A percentile compares a stretch with the other conserved stretches of the same genome.
phyloP scores from a whole-genome alignment of 2,888 invertebrate genomes.

The Acheta domesticus region DNA sequence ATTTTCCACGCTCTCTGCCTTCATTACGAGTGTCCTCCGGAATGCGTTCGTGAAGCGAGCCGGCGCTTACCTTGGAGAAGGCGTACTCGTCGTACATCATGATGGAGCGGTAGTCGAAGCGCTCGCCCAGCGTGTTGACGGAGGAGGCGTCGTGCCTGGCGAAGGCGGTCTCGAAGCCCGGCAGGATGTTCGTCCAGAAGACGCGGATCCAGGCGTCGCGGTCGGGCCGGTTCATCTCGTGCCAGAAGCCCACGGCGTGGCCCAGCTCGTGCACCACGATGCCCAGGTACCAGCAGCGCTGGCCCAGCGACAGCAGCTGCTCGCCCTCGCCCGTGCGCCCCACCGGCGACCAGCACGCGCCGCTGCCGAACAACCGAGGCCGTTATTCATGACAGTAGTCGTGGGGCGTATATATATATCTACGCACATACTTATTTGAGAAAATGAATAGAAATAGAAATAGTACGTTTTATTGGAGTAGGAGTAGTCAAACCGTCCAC shows the following conservation, averaged over 20 bases:
- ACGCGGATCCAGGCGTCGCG: slow-evolving; percentile 48
- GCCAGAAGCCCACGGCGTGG: slow-evolving; percentile 51
- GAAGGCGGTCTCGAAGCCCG: slow-evolving; percentile 41
- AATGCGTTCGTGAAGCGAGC: no score
- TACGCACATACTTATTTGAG: no score
- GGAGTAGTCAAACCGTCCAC: no score
- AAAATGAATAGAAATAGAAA: no score
- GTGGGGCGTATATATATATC: no score
- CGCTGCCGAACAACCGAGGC: slow-evolving; percentile 35
- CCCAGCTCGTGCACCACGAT: slow-evolving; percentile 51
- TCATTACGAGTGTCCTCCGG: no score
- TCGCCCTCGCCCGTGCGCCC: slow-evolving; percentile 51
- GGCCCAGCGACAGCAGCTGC: slow-evolving; percentile 50
- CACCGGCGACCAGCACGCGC: slow-evolving; percentile 43
- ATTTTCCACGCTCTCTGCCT: background rate
- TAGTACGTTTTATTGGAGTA: no score
- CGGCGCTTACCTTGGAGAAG: slow-evolving; percentile 46
- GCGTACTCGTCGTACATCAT: slow-evolving; percentile 51
- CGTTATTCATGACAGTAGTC: no score
- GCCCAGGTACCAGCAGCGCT: slow-evolving; percentile 48
- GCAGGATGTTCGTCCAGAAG: slow-evolving; percentile 46
- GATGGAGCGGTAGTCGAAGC: slow-evolving; percentile 49
- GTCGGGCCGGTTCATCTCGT: slow-evolving; percentile 51
- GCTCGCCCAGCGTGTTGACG: slow-evolving; percentile 41
- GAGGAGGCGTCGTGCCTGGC: slow-evolving; percentile 36